Evolutionary conservation across 2,888 invertebrate genomes (phyloP), one percentile per base, ranked within the genome.

Genomic region (Priocnemis perturbator): DNA sequence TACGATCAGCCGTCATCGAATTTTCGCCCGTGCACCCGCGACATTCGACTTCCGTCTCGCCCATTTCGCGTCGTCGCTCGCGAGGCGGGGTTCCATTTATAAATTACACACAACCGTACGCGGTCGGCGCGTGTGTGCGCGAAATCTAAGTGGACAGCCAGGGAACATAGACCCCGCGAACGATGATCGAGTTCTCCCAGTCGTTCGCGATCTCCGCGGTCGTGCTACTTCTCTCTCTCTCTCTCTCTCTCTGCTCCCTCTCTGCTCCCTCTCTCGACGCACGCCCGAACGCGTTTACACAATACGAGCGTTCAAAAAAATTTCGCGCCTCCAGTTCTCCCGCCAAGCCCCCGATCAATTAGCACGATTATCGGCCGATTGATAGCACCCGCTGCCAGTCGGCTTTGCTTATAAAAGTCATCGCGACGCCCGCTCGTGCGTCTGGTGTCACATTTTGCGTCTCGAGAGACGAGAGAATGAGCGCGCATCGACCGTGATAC

Each of bases 1-100:
- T 7, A 5, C 37, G 11, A 37, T 11, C n/a, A 11, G 1, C 37
- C 14, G 4, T 37, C 37, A 37, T 37, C 37, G 7, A 3, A 37
- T 11, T 37, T 37, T 37, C 11, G 37, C 14, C n/a, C n/a, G n/a
- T 11, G 37, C 11, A 37, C 37, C 14, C 11, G 11, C 11, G 14
- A 37, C 7, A 37, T 37, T 11, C 37, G 7, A 37, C 37, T 9
- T 37, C 11, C 37, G 37, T 37, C 37, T 37, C 37, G 37, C 14
- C 70, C 58, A 66, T 71, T 73, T 72, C 67, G 71, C 37, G 37
- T 11, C 26, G 26, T 26, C 37, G 37, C 37, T 7, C 37, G 37
- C 69, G 62, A 67, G 50, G 26, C 69, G 66, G 75, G 66, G 76
- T 79, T 82, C 81, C 79, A 81, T 82, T 84, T 83, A 84, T 85